Evolutionary conservation across 2,888 invertebrate species (phyloP), one percentile per base, ranked within the genome.

Genomic region (Euzetes globulus): DNA sequence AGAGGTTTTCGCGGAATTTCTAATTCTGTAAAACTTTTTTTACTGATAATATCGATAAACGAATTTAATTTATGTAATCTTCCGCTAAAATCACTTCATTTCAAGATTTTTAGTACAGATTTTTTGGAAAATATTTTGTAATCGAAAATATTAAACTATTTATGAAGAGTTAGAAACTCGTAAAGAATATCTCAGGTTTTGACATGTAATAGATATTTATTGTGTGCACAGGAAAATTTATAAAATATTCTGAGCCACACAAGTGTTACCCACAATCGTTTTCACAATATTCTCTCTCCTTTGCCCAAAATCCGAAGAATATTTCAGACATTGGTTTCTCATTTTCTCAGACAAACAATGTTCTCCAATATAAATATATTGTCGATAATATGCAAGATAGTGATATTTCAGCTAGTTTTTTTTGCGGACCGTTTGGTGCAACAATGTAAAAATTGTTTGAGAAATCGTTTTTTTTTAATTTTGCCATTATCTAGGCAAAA

Each of bases 151-250:
- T 55, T 13, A 25, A 22, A 25, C n/a, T 25, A 55, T 55, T 55
- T 25, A 55, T 55, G 55, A 55, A 55, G 22, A 6, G 22, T 55
- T 55, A 25, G 13, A 25, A 55, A 55, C 13, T 25, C 22, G 22
- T 25, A 22, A 55, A 55, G 19, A 50, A 50, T 22, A 55, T 25
- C 13, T 55, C 55, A 19, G 7, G 25, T 55, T 55, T 55, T 55
- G 55, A 55, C 55, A 11, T 22, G 9, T 55, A 55, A 55, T 55
- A 55, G 55, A 55, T 55, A 55, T 55, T 55, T 55, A 55, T 55
- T 55, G 55, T 17, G 17, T 50, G 17, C 19, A 5, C 50, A 50
- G 6, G 4, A 50, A 19, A 50, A 50, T 2, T 50, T 19, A 50
- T 19, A 19, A 50, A 19, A 50, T 50, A 50, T 50, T 50, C 19